phyloP scores from a whole-genome alignment of 2,797 vertebrate species.

The Tragopan temminckii region DNA sequence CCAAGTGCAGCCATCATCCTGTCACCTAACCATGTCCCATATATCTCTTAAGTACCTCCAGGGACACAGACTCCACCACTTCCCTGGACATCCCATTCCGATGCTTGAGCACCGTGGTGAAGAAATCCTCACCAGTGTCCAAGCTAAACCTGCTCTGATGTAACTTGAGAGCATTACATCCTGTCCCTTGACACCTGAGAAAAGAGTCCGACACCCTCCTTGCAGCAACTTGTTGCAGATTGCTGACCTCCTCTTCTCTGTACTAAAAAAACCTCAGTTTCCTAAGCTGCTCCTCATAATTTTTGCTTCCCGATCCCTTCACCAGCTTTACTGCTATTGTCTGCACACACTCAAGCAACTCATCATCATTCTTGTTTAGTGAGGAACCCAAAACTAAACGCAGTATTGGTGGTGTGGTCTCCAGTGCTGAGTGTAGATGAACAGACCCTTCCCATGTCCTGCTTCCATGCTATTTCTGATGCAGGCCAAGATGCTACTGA shows the following conservation, averaged over 20 bases:
- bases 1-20: neutral
- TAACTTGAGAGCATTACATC: neutral
- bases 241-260: neutral
- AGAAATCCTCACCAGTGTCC: neutral
- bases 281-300: neutral
- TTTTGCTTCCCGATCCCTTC: neutral
- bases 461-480: neutral
- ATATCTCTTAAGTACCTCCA: neutral
- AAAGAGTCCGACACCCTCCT: neutral
- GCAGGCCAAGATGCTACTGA: neutral
- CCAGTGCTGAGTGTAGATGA: neutral
- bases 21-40: neutral
- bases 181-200: neutral
- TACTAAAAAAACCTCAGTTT: neutral
- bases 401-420: neutral
- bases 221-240: neutral
- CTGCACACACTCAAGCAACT: neutral
- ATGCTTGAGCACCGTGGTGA: neutral
- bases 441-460: neutral
- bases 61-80: neutral
- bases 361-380: neutral
- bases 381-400: neutral
- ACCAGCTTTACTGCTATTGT: neutral
- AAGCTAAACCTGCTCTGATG: neutral
- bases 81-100: neutral